Evolutionary conservation across 64 coral and sea anemone genomes (phyloP).

Genomic region (Platygyra sinensis): DNA sequence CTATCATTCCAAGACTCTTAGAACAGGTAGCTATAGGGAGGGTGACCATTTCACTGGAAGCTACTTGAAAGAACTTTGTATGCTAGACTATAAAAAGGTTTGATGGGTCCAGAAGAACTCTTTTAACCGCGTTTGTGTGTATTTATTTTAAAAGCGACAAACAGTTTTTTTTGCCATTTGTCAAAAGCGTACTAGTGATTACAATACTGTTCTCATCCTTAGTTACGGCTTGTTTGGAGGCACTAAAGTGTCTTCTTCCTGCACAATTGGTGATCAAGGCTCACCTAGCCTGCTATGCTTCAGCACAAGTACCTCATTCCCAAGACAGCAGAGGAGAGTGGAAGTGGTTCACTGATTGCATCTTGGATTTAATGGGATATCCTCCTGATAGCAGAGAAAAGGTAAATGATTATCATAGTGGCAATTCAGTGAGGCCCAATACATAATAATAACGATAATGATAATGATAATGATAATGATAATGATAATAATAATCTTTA

Average conservation of each 20-base stretch:
- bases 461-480: no score
- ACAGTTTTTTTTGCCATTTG: background rate
- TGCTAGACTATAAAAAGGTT: no score
- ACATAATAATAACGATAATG: no score
- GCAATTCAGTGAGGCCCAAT: background rate
- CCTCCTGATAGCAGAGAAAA: background rate
- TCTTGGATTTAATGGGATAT: slow-evolving; percentile 25
- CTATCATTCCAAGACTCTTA: no score
- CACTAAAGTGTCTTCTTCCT: slow-evolving; percentile 56
- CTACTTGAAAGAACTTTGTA: no score
- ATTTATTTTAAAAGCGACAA: no score
- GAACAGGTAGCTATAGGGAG: no score
- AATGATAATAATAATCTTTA: no score
- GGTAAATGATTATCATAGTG: background rate
- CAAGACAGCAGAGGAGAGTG: background rate
- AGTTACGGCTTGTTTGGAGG: slow-evolving; percentile 46
- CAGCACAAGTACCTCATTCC: background rate
- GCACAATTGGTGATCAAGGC: background rate
- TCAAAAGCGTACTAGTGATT: background rate
- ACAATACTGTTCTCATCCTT: background rate
- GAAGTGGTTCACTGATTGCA: background rate
- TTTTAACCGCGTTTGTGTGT: background rate
- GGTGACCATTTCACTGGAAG: no score
- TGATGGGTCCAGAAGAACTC: no score
- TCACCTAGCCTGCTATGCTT: background rate